Percentiles rank a stretch among this genome's conserved stretches.
phyloP scores from a whole-genome alignment of 2,113 vertebrate species.

The Lycocorax pyrrhopterus region DNA sequence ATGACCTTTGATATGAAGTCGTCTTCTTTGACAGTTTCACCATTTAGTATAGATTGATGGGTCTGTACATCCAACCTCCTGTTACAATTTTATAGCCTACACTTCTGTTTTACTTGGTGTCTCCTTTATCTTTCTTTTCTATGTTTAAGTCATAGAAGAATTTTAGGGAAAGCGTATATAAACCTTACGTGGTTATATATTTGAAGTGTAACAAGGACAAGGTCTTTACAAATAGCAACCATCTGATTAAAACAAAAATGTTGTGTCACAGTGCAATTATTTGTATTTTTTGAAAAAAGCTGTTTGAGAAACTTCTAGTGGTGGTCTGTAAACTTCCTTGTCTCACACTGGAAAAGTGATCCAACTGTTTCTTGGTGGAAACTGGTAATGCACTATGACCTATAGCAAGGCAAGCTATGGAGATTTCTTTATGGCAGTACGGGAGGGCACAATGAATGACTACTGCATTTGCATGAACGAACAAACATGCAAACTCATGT shows the following conservation, averaged over 20 bases:
- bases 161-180: background rate
- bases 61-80: background rate
- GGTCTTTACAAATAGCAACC: background rate
- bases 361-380: background rate
- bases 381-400: background rate
- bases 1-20: slow-evolving; percentile 20
- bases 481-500: background rate
- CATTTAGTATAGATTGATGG: background rate
- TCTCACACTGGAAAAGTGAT: background rate
- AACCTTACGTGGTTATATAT: background rate
- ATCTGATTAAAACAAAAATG: background rate
- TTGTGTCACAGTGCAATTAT: background rate
- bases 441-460: background rate
- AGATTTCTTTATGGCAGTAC: background rate
- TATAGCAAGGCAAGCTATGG: background rate
- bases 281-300: background rate
- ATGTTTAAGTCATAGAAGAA: background rate
- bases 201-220: background rate
- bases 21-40: background rate
- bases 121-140: background rate
- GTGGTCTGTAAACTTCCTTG: background rate
- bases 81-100: background rate
- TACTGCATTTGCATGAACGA: background rate
- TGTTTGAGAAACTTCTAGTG: background rate
- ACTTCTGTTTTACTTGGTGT: background rate